These are phyloP conservation scores for Gracilinanus agilis DNA, from an alignment of 2,113 vertebrate genomes.

Conservation along the genomic window DNA sequence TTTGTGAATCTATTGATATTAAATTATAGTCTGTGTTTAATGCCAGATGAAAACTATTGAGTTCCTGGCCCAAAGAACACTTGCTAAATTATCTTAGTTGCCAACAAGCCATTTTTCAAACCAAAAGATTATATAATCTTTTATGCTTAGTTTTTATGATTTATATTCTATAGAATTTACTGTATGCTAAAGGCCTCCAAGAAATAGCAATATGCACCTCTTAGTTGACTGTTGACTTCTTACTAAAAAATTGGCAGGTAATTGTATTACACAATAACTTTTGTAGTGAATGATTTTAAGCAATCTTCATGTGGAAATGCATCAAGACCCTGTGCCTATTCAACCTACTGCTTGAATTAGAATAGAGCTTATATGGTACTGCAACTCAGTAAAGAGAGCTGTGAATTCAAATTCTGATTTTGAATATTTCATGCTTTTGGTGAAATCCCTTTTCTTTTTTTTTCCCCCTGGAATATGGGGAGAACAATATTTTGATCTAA, in stretches of 20 bases:
- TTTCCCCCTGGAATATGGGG: background rate
- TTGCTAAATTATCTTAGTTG: slow-evolving; percentile 57
- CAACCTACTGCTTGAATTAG: background rate
- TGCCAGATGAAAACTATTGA: slow-evolving; percentile 43
- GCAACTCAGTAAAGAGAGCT: background rate
- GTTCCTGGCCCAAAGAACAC: slow-evolving; percentile 30
- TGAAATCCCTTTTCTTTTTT: background rate
- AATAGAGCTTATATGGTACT: background rate
- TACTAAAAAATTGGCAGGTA: slow-evolving; percentile 7
- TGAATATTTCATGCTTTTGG: background rate
- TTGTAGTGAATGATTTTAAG: background rate
- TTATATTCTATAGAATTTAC: background rate
- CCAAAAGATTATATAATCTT: slow-evolving; percentile 29
- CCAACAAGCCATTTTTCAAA: slow-evolving; percentile 31
- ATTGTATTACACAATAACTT: slow-evolving; percentile 11
- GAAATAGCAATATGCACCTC: slow-evolving; percentile 44
- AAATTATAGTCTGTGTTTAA: slow-evolving; percentile 46
- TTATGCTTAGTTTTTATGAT: slow-evolving; percentile 13
- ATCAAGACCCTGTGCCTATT: background rate
- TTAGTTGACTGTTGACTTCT: slow-evolving; percentile 6
- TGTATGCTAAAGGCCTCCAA: slow-evolving; percentile 42
- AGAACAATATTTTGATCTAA: background rate
- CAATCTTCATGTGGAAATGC: background rate
- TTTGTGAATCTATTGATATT: background rate
- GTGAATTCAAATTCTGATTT: background rate